phyloP scores from a whole-genome alignment of 2,113 vertebrate genomes.

The Morone saxatilis region DNA sequence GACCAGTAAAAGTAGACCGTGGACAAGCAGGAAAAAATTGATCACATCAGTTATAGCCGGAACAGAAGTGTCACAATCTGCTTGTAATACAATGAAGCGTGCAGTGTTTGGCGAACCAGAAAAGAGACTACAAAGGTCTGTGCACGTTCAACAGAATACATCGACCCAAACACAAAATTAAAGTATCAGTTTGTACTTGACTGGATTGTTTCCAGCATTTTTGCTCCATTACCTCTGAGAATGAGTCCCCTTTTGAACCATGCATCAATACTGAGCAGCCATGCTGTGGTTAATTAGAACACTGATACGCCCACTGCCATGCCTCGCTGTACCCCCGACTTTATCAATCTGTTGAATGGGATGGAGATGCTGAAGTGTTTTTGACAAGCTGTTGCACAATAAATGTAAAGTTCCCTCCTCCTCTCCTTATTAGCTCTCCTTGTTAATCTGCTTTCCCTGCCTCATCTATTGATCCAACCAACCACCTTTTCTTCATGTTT shows the following conservation, averaged over 20 bases:
- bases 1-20: slow-evolving; percentile 5
- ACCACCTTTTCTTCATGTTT: slow-evolving; percentile 3
- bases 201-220: slow-evolving; percentile 34
- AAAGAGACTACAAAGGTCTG: neutral
- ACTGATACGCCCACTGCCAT: slow-evolving; percentile 9
- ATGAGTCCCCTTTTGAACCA: slow-evolving; percentile 38
- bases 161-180: neutral
- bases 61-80: neutral
- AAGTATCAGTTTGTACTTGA: slow-evolving; percentile 27
- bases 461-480: too few relatives aligned
- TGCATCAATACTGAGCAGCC: slow-evolving; percentile 36
- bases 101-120: slow-evolving; percentile 4
- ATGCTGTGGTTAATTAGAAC: slow-evolving; percentile 34
- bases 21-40: too few relatives aligned
- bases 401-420: slow-evolving; percentile 32
- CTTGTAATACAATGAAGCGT: slow-evolving; percentile 11
- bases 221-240: slow-evolving; percentile 42
- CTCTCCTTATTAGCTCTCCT: slow-evolving; percentile 23
- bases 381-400: slow-evolving; percentile 48
- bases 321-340: slow-evolving; percentile 19
- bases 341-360: slow-evolving; percentile 6
- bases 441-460: neutral
- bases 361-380: slow-evolving; percentile 16
- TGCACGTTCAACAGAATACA: neutral
- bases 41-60: neutral